Percentiles rank a stretch among this genome's conserved stretches.
Conservation (phyloP, 2,888 invertebrate genomes). For the Arrhopalites spinosus region DNA sequence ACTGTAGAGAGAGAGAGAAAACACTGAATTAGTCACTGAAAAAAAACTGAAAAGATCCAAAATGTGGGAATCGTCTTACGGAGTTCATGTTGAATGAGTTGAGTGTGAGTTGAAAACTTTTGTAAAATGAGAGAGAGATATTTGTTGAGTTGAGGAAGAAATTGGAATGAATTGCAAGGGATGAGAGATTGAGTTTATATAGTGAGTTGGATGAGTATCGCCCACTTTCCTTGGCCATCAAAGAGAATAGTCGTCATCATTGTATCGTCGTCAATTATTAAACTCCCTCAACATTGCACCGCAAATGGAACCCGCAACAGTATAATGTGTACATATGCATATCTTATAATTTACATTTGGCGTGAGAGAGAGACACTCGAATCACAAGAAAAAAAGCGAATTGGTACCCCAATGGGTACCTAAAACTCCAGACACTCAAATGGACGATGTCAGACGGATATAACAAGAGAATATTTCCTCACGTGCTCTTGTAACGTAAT, state of each 20-base stretch:
- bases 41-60: neutral
- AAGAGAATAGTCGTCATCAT: neutral
- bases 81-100: slow-evolving; percentile 1
- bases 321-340: neutral
- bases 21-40: neutral
- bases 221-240: neutral
- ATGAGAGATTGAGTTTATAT: neutral
- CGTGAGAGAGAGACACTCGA: neutral
- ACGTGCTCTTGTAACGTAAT: neutral
- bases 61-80: neutral
- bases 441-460: no score
- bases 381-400: neutral
- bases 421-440: slow-evolving; percentile 4
- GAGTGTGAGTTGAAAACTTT: neutral
- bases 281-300: no score
- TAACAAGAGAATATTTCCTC: neutral
- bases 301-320: neutral
- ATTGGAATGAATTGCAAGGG: neutral
- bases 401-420: neutral
- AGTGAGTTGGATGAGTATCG: neutral
- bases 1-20: neutral
- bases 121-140: neutral
- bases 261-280: no score
- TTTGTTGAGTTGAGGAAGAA: neutral
- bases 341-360: neutral